phyloP scores from a whole-genome alignment of 2,888 invertebrate species.

The Scaptomyza cyrtandrae region DNA sequence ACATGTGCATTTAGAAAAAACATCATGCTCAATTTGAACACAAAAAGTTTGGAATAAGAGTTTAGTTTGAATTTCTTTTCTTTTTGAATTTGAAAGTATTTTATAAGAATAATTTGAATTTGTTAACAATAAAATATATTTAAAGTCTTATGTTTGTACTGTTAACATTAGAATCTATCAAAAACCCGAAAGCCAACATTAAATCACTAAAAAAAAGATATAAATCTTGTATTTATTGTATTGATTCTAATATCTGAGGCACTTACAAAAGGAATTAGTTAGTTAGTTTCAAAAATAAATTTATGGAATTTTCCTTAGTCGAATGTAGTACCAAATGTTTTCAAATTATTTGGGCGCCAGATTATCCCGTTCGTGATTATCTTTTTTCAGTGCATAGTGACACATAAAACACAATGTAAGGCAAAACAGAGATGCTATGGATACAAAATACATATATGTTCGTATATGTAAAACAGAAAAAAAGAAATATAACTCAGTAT shows the following conservation, averaged over 20 bases:
- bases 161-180: not conserved
- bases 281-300: not conserved
- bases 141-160: not conserved
- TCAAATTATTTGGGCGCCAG: conserved; percentile 52
- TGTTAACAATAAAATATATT: too few relatives aligned
- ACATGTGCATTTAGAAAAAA: conserved; percentile 45
- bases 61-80: too few relatives aligned
- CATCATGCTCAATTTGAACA: conserved; percentile 11
- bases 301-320: not conserved
- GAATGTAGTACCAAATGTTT: conserved; percentile 11
- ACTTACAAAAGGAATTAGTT: not conserved
- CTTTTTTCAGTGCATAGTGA: conserved; percentile 61
- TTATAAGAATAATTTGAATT: too few relatives aligned
- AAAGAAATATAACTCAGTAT: conserved; percentile 40
- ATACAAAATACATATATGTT: conserved; percentile 15
- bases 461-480: conserved; percentile 34
- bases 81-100: not conserved
- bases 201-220: not conserved
- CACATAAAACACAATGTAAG: conserved; percentile 65
- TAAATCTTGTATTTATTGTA: not conserved
- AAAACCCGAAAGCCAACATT: too few relatives aligned
- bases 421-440: conserved; percentile 33
- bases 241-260: not conserved
- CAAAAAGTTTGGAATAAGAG: not conserved
- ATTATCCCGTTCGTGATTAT: conserved; percentile 53